Evolutionary conservation across 2,113 vertebrate species (phyloP).

Genomic region (Ageneiosus marmoratus): DNA sequence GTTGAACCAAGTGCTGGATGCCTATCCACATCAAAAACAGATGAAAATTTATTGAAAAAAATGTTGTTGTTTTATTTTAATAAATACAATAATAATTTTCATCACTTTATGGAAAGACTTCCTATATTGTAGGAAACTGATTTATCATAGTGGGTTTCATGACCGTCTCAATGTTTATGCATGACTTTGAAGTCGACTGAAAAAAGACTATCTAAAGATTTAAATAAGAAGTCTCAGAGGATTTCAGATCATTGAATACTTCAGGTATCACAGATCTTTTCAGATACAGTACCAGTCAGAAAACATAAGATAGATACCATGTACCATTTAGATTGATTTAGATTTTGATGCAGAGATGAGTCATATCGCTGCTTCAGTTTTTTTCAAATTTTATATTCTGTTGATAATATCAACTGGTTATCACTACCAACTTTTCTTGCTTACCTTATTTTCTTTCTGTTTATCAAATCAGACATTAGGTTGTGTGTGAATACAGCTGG

Average conservation of each 20-base stretch:
- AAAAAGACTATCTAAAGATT: too few species aligned
- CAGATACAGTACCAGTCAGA: neutral
- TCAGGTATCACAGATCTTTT: neutral
- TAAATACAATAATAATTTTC: too few species aligned
- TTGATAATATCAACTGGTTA: neutral
- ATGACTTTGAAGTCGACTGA: too few species aligned
- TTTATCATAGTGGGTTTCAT: neutral
- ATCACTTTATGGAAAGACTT: too few species aligned
- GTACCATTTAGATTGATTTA: neutral
- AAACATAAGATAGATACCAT: neutral
- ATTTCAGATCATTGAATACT: neutral
- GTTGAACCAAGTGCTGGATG: too few species aligned
- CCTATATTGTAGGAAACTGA: neutral
- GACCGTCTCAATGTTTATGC: too few species aligned
- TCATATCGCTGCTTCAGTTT: neutral
- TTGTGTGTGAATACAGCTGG: constrained; percentile 28
- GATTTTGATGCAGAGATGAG: neutral
- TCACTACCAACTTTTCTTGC: neutral
- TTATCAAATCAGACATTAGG: constrained; percentile 30
- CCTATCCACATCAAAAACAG: too few species aligned
- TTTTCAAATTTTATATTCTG: neutral
- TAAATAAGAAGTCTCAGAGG: too few species aligned
- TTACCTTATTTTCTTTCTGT: constrained; percentile 5
- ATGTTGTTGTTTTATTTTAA: too few species aligned
- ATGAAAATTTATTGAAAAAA: too few species aligned